Conservation (phyloP, 2,888 invertebrate genomes). For the Cantharis flavilabris region DNA sequence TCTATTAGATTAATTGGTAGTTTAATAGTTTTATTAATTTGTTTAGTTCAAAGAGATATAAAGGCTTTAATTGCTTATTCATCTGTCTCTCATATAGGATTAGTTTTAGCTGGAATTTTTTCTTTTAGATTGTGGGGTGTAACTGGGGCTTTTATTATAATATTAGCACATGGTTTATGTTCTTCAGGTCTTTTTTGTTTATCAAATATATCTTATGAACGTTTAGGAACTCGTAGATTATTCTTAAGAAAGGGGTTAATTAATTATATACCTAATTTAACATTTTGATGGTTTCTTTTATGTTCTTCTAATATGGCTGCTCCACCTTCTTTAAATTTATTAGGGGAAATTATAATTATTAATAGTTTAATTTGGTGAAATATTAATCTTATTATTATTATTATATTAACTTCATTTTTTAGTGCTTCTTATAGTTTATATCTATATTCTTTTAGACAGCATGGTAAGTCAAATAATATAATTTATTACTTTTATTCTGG, state of each 20-base stretch:
- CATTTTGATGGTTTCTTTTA: slow-evolving; percentile 70
- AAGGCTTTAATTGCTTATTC: slow-evolving; percentile 77
- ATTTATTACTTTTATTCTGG: slow-evolving; percentile 59
- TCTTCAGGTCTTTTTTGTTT: slow-evolving; percentile 70
- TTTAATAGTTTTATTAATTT: slow-evolving; percentile 65
- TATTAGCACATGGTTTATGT: slow-evolving; percentile 69
- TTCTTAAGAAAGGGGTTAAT: slow-evolving; percentile 63
- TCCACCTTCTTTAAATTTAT: slow-evolving; percentile 69
- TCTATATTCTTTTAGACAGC: slow-evolving; percentile 67
- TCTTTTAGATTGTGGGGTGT: slow-evolving; percentile 61
- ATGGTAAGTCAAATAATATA: slow-evolving; percentile 61
- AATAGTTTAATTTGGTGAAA: slow-evolving; percentile 63
- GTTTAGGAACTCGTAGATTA: slow-evolving; percentile 63
- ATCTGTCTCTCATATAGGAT: slow-evolving; percentile 71
- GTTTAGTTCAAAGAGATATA: slow-evolving; percentile 71
- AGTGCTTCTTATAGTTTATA: slow-evolving; percentile 60
- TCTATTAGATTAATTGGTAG: slow-evolving; percentile 63
- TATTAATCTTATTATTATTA: slow-evolving; percentile 57
- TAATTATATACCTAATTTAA: slow-evolving; percentile 62
- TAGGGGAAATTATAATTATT: slow-evolving; percentile 68
- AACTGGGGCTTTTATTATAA: slow-evolving; percentile 61
- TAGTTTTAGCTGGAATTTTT: slow-evolving; percentile 64
- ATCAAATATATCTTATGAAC: slow-evolving; percentile 68
- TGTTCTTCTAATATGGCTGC: slow-evolving; percentile 67
- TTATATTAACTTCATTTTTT: slow-evolving; percentile 67